Percentiles rank a stretch among this genome's conserved stretches.
Conservation (phyloP, 2,113 vertebrate genomes). For the Leptobrachium ailaonicum region DNA sequence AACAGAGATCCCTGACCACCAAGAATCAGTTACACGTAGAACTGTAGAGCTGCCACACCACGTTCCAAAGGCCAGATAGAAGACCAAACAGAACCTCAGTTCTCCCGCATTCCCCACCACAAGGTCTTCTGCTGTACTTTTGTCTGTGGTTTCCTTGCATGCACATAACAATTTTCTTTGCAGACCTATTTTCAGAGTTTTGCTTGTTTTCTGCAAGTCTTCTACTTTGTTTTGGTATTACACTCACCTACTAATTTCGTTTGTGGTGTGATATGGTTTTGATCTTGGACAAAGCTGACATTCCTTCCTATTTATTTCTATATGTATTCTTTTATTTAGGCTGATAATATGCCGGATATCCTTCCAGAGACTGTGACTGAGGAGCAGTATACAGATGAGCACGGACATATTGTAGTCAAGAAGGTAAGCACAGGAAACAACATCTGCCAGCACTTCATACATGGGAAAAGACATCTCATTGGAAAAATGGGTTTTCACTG, state of each 20-base stretch:
- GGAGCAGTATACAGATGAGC: conserved; percentile 88
- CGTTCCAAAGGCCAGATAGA: conserved; percentile 36
- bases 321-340: conserved; percentile 63
- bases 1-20: background rate
- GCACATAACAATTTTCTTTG: conserved; percentile 35
- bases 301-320: conserved; percentile 36
- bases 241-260: background rate
- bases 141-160: conserved; percentile 33
- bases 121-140: conserved; percentile 22
- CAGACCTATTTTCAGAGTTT: conserved; percentile 23
- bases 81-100: background rate
- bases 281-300: conserved; percentile 13
- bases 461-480: too few relatives aligned
- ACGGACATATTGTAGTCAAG: conserved; percentile 87
- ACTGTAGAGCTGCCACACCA: conserved; percentile 9
- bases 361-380: conserved; percentile 85
- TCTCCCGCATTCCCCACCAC: background rate
- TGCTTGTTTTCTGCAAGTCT: background rate
- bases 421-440: conserved; percentile 71
- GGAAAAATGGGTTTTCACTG: too few relatives aligned
- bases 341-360: conserved; percentile 84
- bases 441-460: too few relatives aligned
- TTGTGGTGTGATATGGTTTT: background rate
- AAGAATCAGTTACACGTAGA: background rate
- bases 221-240: conserved; percentile 6